These are phyloP conservation scores for Drosophila varians DNA, from an alignment of 1,140 invertebrate genomes.

Conservation along the genomic window DNA sequence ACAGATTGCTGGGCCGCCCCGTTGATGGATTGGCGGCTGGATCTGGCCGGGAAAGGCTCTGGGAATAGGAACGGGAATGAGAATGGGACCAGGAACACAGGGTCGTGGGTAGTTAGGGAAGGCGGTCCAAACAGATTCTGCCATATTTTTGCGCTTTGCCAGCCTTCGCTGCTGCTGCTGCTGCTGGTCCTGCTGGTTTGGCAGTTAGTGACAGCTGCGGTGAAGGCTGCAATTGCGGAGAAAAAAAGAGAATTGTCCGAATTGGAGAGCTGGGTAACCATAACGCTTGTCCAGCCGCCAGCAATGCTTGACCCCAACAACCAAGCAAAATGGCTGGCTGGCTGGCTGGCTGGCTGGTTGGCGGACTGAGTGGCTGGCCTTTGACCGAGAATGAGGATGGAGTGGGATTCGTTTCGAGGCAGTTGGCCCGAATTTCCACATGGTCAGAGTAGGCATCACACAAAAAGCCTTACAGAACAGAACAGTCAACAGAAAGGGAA, in stretches of 20 bases:
- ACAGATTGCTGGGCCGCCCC: constrained; percentile 63
- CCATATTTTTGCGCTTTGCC: constrained; percentile 60
- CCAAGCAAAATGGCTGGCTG: no score
- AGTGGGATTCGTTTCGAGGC: constrained; percentile 18
- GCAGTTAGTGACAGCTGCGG: constrained; percentile 79
- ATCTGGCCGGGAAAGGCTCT: constrained; percentile 27
- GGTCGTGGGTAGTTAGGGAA: not conserved
- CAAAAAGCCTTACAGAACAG: not conserved
- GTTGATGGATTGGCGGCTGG: constrained; percentile 72
- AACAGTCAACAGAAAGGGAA: constrained; percentile 20
- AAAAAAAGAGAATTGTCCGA: constrained; percentile 21
- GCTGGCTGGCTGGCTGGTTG: not conserved
- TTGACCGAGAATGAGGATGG: constrained; percentile 17
- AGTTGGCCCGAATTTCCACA: constrained; percentile 17
- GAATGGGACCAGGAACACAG: not conserved
- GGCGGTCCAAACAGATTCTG: constrained; percentile 30
- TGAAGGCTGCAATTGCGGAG: constrained; percentile 40
- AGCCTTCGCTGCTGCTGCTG: constrained; percentile 15
- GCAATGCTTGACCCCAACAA: constrained; percentile 20
- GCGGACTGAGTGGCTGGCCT: no score
- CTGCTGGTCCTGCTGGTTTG: constrained; percentile 32
- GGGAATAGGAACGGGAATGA: no score
- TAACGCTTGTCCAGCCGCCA: constrained; percentile 30
- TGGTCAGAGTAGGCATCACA: constrained; percentile 37
- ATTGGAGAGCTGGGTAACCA: constrained; percentile 28